Evolutionary conservation across 2,888 invertebrate species (phyloP).

Genomic region (Latrodectus elegans): DNA sequence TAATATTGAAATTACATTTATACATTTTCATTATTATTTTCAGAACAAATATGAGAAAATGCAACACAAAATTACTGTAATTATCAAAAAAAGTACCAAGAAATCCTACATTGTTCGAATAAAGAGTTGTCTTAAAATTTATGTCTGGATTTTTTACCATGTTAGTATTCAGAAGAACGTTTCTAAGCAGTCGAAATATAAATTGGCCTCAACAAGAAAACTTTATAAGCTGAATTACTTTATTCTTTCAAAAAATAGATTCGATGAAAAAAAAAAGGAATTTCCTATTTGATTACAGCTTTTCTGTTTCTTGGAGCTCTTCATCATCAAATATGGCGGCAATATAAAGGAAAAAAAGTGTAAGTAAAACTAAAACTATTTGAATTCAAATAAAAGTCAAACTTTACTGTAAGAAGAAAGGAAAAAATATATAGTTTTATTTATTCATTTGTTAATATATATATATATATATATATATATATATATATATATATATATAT

Average conservation of each 20-base stretch:
- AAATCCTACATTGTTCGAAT: constrained; percentile 1
- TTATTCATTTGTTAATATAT: too few species aligned
- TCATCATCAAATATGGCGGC: constrained; percentile 36
- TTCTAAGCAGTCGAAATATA: constrained; percentile 13
- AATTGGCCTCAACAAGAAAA: constrained; percentile 44
- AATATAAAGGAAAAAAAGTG: too few species aligned
- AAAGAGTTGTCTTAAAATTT: constrained; percentile 18
- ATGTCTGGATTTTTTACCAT: constrained; percentile 27
- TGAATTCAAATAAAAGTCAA: too few species aligned
- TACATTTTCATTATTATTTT: too few species aligned
- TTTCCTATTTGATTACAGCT: constrained; percentile 41
- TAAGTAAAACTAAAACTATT: too few species aligned
- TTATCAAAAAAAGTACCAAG: constrained; percentile 13
- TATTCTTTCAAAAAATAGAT: constrained; percentile 51
- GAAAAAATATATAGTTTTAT: too few species aligned
- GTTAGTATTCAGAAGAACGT: constrained; percentile 53
- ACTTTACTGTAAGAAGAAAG: too few species aligned
- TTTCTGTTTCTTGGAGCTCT: constrained; percentile 23
- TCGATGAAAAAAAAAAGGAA: constrained; percentile 32
- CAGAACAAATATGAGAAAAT: background rate
- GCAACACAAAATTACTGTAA: background rate
- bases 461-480: too few species aligned
- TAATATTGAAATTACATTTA: too few species aligned
- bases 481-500: too few species aligned
- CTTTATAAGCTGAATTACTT: constrained; percentile 21